Evolutionary conservation across 92 coral and sea anemone species (phyloP), one percentile per base, ranked within the genome.

Genomic region (Umimayanthus chanpuru): DNA sequence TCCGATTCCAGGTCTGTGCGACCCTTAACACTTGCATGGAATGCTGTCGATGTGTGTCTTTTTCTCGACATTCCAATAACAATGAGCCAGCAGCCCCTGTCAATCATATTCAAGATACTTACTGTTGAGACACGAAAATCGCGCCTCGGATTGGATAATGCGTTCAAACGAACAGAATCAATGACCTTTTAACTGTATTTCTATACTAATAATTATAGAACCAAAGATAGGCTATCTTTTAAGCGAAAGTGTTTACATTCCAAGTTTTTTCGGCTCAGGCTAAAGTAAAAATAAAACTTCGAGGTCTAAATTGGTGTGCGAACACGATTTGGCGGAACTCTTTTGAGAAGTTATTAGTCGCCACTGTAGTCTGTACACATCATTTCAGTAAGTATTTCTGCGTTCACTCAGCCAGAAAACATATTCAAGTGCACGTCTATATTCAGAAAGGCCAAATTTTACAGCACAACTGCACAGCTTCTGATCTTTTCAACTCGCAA

Each of bases 351-450:
- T 32, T 12, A 32, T 9, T 8, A 12, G 20, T 23, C 21, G 5
- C 16, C 58, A 23, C 23, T 32, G 36, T 32, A 32, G 36, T 32
- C 14, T 80, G 25, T 55, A 81, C 67, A 83, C 65, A 41, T 83
- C 78, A 70, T 71, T 83, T 83, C 67, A 83, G 65, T 43, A 83
- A 70, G 78, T 70, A 83, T 41, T 83, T 83, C 87, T 83, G 26
- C 65, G 78, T 44, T 26, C 77, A 70, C 28, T 70, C 65, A 83
- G 50, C 78, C 78, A 83, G 78, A 83, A 83, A 83, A 83, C 87
- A 68, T 68, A 83, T 83, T 83, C 87, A 70, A 83, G 78, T 83
- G 66, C 66, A 70, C 11, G 6, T 36, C 85, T 65, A 1, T 39
- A 11, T 32, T 81, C 64, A 68, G 14, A 68, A 83, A 67, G 66